Evolutionary conservation across 2,888 invertebrate genomes (phyloP), one percentile per base, ranked within the genome.

Genomic region (Caenorhabditis panamensis): DNA sequence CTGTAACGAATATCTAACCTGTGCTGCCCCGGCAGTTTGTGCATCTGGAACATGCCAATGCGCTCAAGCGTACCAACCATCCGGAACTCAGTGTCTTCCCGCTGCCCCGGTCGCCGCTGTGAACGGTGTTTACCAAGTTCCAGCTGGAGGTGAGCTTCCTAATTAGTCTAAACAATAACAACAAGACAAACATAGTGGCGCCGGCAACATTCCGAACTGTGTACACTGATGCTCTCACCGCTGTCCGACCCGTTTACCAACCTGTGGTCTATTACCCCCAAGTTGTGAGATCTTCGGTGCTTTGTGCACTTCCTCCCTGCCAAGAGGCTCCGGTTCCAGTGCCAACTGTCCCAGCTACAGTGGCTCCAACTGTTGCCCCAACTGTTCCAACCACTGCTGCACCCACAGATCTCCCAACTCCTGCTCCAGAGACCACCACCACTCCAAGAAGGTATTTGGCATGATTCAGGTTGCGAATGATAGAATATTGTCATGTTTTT

Each of bases 21-120:
- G 85, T 67, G 78, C 82, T 5, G 75, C 85, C 8, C 85, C 85
- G 1, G 71, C 85, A 1, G 82, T 82, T 20, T 85, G 85, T 54
- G 69, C 69, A 2, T 49, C 82, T 61, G 82, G 81, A 63, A 54
- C 64, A 31, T 82, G 82, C 31, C 82, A 82, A 68, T 82, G 82
- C 53, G 54, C 73, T 3, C 75, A 69, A 59, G 61, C 80, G 47
- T 84, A 75, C 64, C 75, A 78, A n/a, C 68, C 76, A 28, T 62
- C 78, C 51, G 82, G 79, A 56, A 61, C 67, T 37, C 41, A 63
- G 47, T 84, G 84, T 64, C 59, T 79, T 20, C 67, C 76, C 8
- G 31, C 61, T 44, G 68, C 61, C 31, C 47, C 53, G 0, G n/a
- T 44, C 1, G 64, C 77, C n/a, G 63, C 64, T 1, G 53, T 75